Base-by-base conservation (phyloP, 1,140 invertebrate species). In the Saccostrea cuccullata region DNA sequence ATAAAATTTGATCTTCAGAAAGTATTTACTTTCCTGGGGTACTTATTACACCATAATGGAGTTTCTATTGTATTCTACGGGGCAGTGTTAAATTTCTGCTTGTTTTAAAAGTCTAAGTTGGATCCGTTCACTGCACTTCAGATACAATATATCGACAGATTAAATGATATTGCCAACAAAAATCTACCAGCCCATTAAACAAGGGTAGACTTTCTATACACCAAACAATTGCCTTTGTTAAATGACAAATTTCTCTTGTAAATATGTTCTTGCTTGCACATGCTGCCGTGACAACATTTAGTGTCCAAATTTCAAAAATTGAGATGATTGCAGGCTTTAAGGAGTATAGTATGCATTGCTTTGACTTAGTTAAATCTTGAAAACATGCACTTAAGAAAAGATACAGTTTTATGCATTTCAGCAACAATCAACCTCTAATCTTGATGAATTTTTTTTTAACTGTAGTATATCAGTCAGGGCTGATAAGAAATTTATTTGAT, bases 161-260 rank as follows among this genome's bases (percentile, higher is more conserved):
- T 77, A 77, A 77, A 77, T 77, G 70, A 77, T 77, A 77, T 77
- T 77, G 70, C 70, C 70, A 77, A 77, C 70, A 77, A 77, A 77
- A 77, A 36, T 36, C 70, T 26, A 23, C 70, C 30, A 36, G 26
- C 26, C 70, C 26, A 77, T 77, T 77, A 26, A 77, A 77, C 70
- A 77, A 77, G 70, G 26, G 70, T 36, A 17, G 26, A 77, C 26
- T 26, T 77, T 77, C 70, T 77, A 77, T 77, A 77, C 26, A 23
- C 26, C 70, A 77, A 77, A 77, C 70, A 77, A 77, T 77, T 12
- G 70, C 70, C 30, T 77, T 77, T 77, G 70, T 77, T 77, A 30
- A 26, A 26, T 36, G 30, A 77, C 26, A 77, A 77, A 36, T 30
- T 77, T 77, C 30, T 77, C 23, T 17, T 12, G 70, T 36, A 77